These are phyloP conservation scores for Ametastegia equiseti DNA, from an alignment of 2,888 invertebrate species.

Conservation along the genomic window DNA sequence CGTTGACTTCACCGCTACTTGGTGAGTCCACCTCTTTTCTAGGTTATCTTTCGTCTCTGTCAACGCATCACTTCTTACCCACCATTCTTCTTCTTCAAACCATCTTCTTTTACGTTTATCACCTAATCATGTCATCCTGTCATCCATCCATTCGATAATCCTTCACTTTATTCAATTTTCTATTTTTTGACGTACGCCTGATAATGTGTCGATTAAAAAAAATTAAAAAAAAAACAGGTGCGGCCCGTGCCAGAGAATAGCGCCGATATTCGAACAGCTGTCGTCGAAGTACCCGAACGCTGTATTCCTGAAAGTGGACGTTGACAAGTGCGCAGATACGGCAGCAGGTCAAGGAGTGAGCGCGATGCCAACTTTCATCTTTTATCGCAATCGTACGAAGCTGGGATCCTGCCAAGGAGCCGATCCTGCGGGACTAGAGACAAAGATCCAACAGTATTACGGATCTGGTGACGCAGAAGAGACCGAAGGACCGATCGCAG, in stretches of 20 bases:
- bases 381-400: constrained; percentile 93
- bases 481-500: constrained; percentile 84
- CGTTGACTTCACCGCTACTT: constrained; percentile 96
- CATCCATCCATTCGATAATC: no score
- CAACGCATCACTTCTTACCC: not conserved
- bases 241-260: constrained; percentile 96
- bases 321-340: constrained; percentile 94
- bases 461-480: constrained; percentile 81
- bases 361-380: constrained; percentile 99
- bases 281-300: constrained; percentile 92
- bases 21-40: constrained; percentile 83
- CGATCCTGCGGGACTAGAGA: constrained; percentile 88
- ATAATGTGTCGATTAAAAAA: no score
- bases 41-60: constrained; percentile 59
- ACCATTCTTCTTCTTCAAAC: not conserved
- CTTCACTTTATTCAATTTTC: no score
- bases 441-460: constrained; percentile 92
- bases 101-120: no score
- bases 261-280: constrained; percentile 93
- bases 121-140: no score
- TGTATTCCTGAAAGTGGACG: constrained; percentile 96
- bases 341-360: constrained; percentile 93
- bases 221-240: constrained; percentile 87
- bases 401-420: constrained; percentile 94
- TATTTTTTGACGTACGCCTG: no score